A percentile compares a stretch with the other conserved stretches of the same genome.
These are phyloP conservation scores for Ceraclea dissimilis DNA, from an alignment of 2,888 invertebrate species.

Conservation along the genomic window DNA sequence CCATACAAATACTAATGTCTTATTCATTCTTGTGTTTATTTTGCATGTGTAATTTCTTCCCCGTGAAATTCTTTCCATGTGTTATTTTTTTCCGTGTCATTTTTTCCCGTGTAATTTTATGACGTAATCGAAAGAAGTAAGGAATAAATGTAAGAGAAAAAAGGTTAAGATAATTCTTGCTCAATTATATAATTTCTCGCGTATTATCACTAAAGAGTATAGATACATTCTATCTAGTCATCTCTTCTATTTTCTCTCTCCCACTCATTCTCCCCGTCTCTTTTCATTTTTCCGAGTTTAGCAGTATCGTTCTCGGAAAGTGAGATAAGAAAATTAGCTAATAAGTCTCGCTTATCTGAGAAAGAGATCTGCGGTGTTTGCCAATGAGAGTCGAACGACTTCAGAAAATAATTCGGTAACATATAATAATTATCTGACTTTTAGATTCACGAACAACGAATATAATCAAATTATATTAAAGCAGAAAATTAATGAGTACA, in stretches of 20 bases:
- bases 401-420: neutral
- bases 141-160: neutral
- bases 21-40: too few species aligned
- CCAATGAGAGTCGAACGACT: neutral
- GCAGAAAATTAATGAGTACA: too few species aligned
- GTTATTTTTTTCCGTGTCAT: too few species aligned
- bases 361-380: conserved; percentile 3
- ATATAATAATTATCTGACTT: neutral
- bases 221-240: neutral
- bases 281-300: too few species aligned
- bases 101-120: too few species aligned
- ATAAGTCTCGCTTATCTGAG: conserved; percentile 24
- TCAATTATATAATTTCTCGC: neutral
- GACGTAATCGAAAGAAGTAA: too few species aligned
- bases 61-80: too few species aligned
- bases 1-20: too few species aligned
- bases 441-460: too few species aligned
- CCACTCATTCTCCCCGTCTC: neutral
- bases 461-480: too few species aligned
- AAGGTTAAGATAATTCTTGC: neutral
- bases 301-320: conserved; percentile 9
- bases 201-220: conserved; percentile 2
- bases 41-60: too few species aligned
- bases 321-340: conserved; percentile 24
- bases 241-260: neutral